Evolutionary conservation across 2,797 vertebrate genomes (phyloP).

Genomic region (Xyrichtys novacula): DNA sequence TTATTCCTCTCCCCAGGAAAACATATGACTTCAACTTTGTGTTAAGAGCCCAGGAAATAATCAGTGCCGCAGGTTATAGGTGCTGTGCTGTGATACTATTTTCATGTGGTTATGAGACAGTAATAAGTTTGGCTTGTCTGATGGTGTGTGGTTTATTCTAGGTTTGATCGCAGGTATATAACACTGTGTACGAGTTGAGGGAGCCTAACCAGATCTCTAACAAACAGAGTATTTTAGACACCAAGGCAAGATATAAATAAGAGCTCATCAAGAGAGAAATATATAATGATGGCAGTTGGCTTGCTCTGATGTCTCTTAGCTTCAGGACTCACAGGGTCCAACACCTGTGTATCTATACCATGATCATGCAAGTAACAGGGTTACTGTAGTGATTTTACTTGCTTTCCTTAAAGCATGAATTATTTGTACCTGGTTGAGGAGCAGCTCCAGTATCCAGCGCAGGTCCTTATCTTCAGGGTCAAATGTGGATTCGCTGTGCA

Average conservation of each 20-base stretch:
- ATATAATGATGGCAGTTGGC: background rate
- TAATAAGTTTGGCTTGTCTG: slow-evolving; percentile 61
- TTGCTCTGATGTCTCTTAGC: background rate
- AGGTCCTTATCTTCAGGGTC: slow-evolving; percentile 84
- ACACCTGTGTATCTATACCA: background rate
- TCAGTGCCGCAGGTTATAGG: slow-evolving; percentile 49
- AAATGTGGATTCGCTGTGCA: slow-evolving; percentile 68
- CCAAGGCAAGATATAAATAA: slow-evolving; percentile 4
- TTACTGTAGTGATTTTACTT: background rate
- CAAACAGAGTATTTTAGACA: slow-evolving; percentile 15
- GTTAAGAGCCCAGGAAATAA: slow-evolving; percentile 58
- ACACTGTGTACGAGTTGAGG: slow-evolving; percentile 37
- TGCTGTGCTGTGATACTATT: slow-evolving; percentile 29
- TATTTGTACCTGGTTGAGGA: slow-evolving; percentile 90
- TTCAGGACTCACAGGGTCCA: background rate
- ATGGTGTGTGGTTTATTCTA: slow-evolving; percentile 63
- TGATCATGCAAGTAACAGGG: background rate
- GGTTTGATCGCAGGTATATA: slow-evolving; percentile 59
- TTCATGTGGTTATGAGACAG: slow-evolving; percentile 56
- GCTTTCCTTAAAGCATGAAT: slow-evolving; percentile 25
- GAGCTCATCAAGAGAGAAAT: background rate
- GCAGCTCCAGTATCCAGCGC: slow-evolving; percentile 91
- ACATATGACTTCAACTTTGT: slow-evolving; percentile 59
- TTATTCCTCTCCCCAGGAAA: slow-evolving; percentile 61
- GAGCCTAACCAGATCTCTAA: slow-evolving; percentile 54